Conservation (phyloP, 2,888 invertebrate genomes). For the Patella ulyssiponensis region DNA sequence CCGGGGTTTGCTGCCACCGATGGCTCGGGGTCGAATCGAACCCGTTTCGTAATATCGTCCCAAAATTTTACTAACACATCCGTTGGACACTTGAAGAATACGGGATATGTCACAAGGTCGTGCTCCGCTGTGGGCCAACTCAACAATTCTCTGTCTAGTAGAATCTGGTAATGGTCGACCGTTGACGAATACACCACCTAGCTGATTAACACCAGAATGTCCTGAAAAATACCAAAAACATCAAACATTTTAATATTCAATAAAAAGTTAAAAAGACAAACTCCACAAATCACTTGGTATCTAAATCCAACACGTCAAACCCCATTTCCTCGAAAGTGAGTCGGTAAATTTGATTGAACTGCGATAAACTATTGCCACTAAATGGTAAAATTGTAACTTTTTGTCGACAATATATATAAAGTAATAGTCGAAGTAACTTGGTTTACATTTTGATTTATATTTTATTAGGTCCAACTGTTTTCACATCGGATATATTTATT, state of each 20-base stretch:
- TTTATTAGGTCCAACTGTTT: no score
- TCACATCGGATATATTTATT: no score
- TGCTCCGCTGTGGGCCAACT: conserved; percentile 93
- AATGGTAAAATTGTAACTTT: no score
- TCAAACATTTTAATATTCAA: no score
- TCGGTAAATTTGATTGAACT: no score
- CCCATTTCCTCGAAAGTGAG: neutral
- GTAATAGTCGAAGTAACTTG: no score
- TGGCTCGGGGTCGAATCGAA: conserved; percentile 93
- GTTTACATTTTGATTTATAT: no score
- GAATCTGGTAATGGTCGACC: conserved; percentile 95
- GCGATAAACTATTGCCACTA: no score
- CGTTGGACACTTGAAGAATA: conserved; percentile 94
- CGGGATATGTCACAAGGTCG: conserved; percentile 96
- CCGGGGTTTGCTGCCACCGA: conserved; percentile 95
- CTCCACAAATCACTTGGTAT: neutral
- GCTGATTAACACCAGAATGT: conserved; percentile 96
- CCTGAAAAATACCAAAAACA: conserved; percentile 76
- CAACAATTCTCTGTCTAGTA: conserved; percentile 92
- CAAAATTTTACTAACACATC: conserved; percentile 96
- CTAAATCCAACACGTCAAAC: neutral
- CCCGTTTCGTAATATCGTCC: conserved; percentile 98
- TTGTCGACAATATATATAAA: no score
- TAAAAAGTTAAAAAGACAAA: no score
- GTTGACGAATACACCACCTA: conserved; percentile 97